Percentiles rank a stretch among this genome's conserved stretches.
These are phyloP conservation scores for Maconellicoccus hirsutus DNA, from an alignment of 1,140 invertebrate species.

Conservation along the genomic window DNA sequence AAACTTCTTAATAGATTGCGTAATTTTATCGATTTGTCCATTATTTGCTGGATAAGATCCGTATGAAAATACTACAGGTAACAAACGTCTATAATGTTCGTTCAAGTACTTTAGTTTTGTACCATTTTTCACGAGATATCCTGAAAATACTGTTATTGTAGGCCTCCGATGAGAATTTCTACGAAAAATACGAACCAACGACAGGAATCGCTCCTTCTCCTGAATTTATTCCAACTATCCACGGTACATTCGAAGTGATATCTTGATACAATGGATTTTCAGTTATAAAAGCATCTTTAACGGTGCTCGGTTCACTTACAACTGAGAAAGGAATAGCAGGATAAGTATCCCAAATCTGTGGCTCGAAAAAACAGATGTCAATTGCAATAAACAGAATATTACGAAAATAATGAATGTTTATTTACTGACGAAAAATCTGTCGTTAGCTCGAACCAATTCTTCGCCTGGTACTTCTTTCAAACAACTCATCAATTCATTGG, in stretches of 20 bases:
- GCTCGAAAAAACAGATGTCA: not conserved
- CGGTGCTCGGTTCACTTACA: not conserved
- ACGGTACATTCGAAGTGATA: not conserved
- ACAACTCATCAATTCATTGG: not conserved
- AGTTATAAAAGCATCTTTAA: not conserved
- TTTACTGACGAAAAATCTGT: conserved; percentile 6
- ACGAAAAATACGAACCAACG: no score
- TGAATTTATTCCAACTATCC: conserved; percentile 22
- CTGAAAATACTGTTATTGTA: conserved; percentile 10
- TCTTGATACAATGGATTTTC: conserved; percentile 11
- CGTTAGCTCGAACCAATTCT: not conserved
- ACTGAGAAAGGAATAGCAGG: not conserved
- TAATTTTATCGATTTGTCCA: not conserved
- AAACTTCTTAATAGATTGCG: not conserved
- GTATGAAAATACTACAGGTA: not conserved
- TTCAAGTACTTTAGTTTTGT: not conserved
- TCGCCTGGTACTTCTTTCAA: not conserved
- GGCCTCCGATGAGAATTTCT: no score
- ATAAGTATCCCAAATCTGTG: not conserved
- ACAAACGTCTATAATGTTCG: not conserved
- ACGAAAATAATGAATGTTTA: not conserved
- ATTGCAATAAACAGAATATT: not conserved
- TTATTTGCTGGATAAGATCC: not conserved
- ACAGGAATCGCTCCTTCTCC: conserved; percentile 23
- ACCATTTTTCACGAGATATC: not conserved